These are phyloP conservation scores for Urosaurus nigricauda DNA, from an alignment of 2,797 vertebrate genomes.

Conservation along the genomic window DNA sequence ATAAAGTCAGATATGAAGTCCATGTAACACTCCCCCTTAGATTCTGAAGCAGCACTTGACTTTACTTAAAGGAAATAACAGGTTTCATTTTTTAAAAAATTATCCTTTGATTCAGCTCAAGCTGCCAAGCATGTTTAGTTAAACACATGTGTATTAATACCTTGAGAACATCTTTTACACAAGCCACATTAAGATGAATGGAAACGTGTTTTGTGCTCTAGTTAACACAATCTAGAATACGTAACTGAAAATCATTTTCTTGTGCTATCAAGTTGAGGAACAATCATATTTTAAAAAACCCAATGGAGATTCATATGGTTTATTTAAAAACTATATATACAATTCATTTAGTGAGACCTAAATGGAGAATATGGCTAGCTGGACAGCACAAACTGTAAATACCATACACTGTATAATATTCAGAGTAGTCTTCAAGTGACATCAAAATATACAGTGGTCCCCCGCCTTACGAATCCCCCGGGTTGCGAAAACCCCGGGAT, in stretches of 20 bases:
- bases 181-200: constrained; percentile 6
- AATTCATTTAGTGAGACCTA: neutral
- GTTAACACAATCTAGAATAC: neutral
- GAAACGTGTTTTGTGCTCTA: neutral
- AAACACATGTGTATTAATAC: neutral
- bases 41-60: constrained; percentile 5
- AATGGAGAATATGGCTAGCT: neutral
- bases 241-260: neutral
- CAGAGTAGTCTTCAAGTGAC: neutral
- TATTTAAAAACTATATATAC: too few species aligned
- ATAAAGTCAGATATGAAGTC: neutral
- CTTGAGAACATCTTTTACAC: neutral
- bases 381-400: neutral
- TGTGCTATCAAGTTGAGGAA: neutral
- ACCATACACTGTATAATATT: neutral
- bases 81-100: neutral
- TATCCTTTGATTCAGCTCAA: neutral
- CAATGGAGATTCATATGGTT: neutral
- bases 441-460: neutral
- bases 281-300: neutral
- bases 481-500: too few species aligned
- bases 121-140: constrained; percentile 10
- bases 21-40: neutral
- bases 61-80: constrained; percentile 5
- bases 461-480: too few species aligned